Base-by-base conservation (phyloP, 2,797 vertebrate genomes). In the Eulemur rubriventer region DNA sequence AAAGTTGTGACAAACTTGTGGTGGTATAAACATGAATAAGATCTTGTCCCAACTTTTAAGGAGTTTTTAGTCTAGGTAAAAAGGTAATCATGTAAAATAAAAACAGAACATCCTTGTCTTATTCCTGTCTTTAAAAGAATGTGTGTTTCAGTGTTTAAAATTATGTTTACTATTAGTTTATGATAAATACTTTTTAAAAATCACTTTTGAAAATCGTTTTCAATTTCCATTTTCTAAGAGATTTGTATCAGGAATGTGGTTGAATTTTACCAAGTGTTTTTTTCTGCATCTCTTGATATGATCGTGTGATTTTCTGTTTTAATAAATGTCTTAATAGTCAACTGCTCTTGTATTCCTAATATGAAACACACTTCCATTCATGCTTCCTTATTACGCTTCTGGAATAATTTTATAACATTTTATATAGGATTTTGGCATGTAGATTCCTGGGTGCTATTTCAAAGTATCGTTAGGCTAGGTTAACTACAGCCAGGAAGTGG, bases 261-360 rank as follows among this genome's bases (percentile, higher is more conserved):
- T 75, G 63, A 85, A 67, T 91, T 91, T 89, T 93, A 89, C 72
- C 13, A 50, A 76, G 18, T 83, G 28, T 90, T 67, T 97, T 97
- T 89, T 90, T 91, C 89, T 94, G 9, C 26, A 82, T 85, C 48
- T 95, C 46, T 95, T 89, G 48, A 88, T 95, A 57, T 38, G 22
- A 92, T 88, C 48, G 28, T 67, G n/a, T 63, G 61, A 46, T 94
- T 92, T 92, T 96, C 61, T 73, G 9, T 55, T 96, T 97, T 92
- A 94, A 88, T 97, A 96, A 90, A 65, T 88, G 59, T 81, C 59
- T 88, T 91, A 84, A 76, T 96, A 69, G 85, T 92, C 55, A 93
- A 72, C 26, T 70, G 46, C 10, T 89, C 86, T 97, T 92, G 72
- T 57, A 63, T 88, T 80, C 28, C 48, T 87, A 17, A 70, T 76